phyloP scores from a whole-genome alignment of 2,888 invertebrate genomes.

The Lasioglossum oenotherae region DNA sequence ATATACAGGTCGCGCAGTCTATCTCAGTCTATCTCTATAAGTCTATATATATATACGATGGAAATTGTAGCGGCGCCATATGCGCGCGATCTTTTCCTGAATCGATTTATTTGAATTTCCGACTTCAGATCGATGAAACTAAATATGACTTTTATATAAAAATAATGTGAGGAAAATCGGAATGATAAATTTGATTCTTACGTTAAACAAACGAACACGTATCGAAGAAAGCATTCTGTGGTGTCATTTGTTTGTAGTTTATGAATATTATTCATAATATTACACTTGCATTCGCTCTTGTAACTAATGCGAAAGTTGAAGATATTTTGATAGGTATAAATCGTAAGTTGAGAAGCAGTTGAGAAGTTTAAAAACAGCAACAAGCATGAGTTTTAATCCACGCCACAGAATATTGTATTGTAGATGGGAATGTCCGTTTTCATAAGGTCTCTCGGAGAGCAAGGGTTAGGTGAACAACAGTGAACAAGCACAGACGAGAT shows the following conservation, averaged over 20 bases:
- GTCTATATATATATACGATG: not conserved
- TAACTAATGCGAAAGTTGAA: not conserved
- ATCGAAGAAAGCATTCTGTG: not conserved
- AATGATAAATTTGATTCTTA: not conserved
- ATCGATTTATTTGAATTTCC: not conserved
- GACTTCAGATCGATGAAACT: not conserved
- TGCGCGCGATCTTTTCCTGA: not conserved
- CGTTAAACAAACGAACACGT: not conserved
- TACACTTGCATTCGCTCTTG: not conserved
- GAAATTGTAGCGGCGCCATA: not conserved
- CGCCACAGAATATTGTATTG: not conserved
- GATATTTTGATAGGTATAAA: not conserved
- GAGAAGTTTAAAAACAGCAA: not conserved
- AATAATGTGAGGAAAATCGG: not conserved
- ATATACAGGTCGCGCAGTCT: too few species aligned
- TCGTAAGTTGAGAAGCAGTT: too few species aligned
- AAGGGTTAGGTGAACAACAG: not conserved
- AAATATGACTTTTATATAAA: not conserved
- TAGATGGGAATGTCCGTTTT: conserved; percentile 1
- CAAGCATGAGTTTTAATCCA: not conserved
- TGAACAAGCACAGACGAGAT: not conserved
- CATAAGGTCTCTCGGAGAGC: not conserved
- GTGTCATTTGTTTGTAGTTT: not conserved
- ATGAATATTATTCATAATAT: not conserved
- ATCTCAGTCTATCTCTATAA: too few species aligned